Evolutionary conservation across 2,888 invertebrate genomes (phyloP).

Genomic region (Ichneumoninae sp.): DNA sequence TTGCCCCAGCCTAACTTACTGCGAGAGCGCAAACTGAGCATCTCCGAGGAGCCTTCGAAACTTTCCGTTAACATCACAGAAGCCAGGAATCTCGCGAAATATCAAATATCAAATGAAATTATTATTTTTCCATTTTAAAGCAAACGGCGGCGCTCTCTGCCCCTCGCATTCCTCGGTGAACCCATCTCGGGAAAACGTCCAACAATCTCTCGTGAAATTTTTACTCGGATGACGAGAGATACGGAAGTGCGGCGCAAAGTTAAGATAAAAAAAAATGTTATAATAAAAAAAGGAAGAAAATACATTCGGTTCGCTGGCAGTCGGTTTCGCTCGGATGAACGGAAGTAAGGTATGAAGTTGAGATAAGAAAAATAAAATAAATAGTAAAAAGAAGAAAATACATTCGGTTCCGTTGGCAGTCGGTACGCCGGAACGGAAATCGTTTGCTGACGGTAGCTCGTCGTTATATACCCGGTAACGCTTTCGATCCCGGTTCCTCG

Average conservation of each 20-base stretch:
- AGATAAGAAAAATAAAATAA: slow-evolving; percentile 14
- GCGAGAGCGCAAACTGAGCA: not conserved
- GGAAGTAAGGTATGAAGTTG: slow-evolving; percentile 5
- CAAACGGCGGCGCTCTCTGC: not conserved
- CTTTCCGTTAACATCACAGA: not conserved
- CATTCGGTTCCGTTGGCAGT: slow-evolving; percentile 27
- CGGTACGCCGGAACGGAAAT: slow-evolving; percentile 1
- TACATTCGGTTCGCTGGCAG: slow-evolving; percentile 13
- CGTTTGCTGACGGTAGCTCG: not conserved
- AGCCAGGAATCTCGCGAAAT: slow-evolving; percentile 8
- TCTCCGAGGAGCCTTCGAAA: not conserved
- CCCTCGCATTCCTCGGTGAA: slow-evolving; percentile 2
- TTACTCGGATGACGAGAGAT: not conserved
- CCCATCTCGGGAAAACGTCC: slow-evolving; percentile 25
- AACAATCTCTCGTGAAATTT: slow-evolving; percentile 31
- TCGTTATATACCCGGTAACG: slow-evolving; percentile 32
- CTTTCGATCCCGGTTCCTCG: slow-evolving; percentile 56
- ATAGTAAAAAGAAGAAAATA: not conserved
- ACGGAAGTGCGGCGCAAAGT: slow-evolving; percentile 2
- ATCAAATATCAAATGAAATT: slow-evolving; percentile 27
- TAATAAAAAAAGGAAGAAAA: not conserved
- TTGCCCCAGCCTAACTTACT: not conserved
- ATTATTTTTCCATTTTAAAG: not conserved
- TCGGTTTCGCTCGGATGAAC: not conserved
- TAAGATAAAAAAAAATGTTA: slow-evolving; percentile 10